Evolutionary conservation across 2,888 invertebrate species (phyloP), one percentile per base, ranked within the genome.

Genomic region (Diloba caeruleocephala): DNA sequence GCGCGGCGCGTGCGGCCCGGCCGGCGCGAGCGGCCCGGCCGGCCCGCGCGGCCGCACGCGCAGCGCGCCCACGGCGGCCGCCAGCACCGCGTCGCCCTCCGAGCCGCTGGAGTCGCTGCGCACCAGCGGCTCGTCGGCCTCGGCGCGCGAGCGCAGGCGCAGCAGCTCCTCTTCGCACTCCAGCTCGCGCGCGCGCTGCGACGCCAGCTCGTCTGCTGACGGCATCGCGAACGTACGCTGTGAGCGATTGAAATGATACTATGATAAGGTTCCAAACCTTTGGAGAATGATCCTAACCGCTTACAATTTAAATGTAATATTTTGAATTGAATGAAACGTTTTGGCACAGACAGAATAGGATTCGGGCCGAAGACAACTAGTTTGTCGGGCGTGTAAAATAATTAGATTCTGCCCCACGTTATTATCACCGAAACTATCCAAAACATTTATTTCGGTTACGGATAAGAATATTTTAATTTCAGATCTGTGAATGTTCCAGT

Each of bases 171-270:
- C 65, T 64, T 78, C 77, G 49, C 74, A 72, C 14, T 56, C 62
- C 12, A 41, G 58, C 48, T 76, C 82, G 42, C 80, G 79, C 49
- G 75, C 80, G 36, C 84, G 79, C 63, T 74, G 61, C 51, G 54
- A 32, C 9, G 81, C 82, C 38, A 85, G 25, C 59, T 53, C 72
- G n/a, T 71, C 77, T 1, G 84, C 84, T 9, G 74, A 61, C 10
- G 86, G 84, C 81, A 85, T 84, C 17, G 42, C 57, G 56, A 81
- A 77, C 17, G 36, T 42, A 2, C 68, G 71, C 80, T 82, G 41
- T 25, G n/a, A 3, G 1, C 1, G 9, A 9, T n/a, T 25, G 23
- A 23, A 8, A 23, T 23, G 1, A 23, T 23, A 23, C n/a, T n/a
- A n/a, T n/a, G n/a, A n/a, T n/a, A n/a, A n/a, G n/a, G n/a, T n/a